Base-by-base conservation (phyloP, 92 coral and sea anemone species). In the Phenganax stokvisi region DNA sequence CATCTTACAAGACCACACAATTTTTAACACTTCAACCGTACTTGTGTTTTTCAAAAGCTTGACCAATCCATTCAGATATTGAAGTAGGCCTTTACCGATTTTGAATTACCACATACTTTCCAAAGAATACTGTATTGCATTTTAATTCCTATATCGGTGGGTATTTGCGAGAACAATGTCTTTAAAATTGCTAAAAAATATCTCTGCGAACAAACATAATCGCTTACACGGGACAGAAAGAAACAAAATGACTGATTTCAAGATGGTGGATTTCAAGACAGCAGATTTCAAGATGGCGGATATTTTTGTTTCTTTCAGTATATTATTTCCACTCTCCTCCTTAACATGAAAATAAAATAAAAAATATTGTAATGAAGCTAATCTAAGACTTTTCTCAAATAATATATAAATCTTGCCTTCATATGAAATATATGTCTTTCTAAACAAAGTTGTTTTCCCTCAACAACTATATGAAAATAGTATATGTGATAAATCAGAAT, bases 221-320 rank as follows among this genome's bases (percentile, higher is more conserved):
- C 47, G 47, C 47, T 37, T 37, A 37, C 47, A 37, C 47, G 47
- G 0, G 67, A 20, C 67, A 3, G 53, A 53, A 74, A 74, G 62
- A 53, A 10, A 74, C 44, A 74, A 74, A 29, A 74, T 58, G 61
- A 58, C 79, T 28, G 62, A 74, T 28, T 29, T 74, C 79, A 74
- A 74, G 79, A 74, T 74, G 79, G 79, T 58, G 58, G 79, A 74
- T 74, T 68, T 68, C 79, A 29, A 74, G 79, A 74, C 53, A 51
- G 79, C 79, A 51, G 62, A 74, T 28, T 29, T 74, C 79, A 74
- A 74, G 79, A 74, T 74, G 79, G 79, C 79, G 58, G 79, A 74
- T 74, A 74, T 74, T 74, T 53, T 74, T 68, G 73, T 68, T 68
- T 68, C 73, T 68, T 68, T 68, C 5, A 37, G 5, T 61, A 15